Evolutionary conservation across 1,140 invertebrate genomes (phyloP).

Genomic region (Metaphire vulgaris): DNA sequence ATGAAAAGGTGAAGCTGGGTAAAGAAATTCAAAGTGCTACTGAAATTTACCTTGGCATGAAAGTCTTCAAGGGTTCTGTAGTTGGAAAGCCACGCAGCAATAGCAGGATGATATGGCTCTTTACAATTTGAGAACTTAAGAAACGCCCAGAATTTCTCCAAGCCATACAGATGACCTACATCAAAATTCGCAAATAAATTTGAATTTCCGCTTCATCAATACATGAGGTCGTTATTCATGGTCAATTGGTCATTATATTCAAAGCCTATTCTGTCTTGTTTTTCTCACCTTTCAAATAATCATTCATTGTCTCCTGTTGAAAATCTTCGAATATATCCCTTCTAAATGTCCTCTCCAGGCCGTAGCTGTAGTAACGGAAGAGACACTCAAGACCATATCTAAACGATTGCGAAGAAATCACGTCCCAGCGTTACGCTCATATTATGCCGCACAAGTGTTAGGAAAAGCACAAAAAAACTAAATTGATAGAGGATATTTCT

Average conservation of each 20-base stretch:
- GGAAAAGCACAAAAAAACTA: too few species aligned
- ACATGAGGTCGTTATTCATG: not conserved
- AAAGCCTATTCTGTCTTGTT: not conserved
- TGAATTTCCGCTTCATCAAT: too few species aligned
- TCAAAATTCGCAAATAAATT: slow-evolving; percentile 20
- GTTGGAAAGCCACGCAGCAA: slow-evolving; percentile 73
- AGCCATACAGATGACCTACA: slow-evolving; percentile 86
- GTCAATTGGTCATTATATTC: not conserved
- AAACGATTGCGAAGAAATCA: slow-evolving; percentile 31
- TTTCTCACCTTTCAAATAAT: slow-evolving; percentile 74
- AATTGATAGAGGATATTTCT: too few species aligned
- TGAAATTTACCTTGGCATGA: slow-evolving; percentile 43
- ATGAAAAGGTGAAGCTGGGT: not conserved
- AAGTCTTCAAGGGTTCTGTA: slow-evolving; percentile 96
- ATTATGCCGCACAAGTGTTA: too few species aligned
- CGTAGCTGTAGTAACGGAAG: slow-evolving; percentile 98
- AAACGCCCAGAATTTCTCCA: slow-evolving; percentile 99
- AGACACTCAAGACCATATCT: slow-evolving; percentile 83
- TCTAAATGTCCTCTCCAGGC: slow-evolving; percentile 88
- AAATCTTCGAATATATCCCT: slow-evolving; percentile 90
- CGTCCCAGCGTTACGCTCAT: too few species aligned
- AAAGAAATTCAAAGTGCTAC: not conserved
- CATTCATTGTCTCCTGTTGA: slow-evolving; percentile 82
- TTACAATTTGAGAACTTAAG: slow-evolving; percentile 61
- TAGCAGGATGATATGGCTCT: slow-evolving; percentile 70